Evolutionary conservation across 2,113 vertebrate species (phyloP).

Genomic region (Promerops cafer): DNA sequence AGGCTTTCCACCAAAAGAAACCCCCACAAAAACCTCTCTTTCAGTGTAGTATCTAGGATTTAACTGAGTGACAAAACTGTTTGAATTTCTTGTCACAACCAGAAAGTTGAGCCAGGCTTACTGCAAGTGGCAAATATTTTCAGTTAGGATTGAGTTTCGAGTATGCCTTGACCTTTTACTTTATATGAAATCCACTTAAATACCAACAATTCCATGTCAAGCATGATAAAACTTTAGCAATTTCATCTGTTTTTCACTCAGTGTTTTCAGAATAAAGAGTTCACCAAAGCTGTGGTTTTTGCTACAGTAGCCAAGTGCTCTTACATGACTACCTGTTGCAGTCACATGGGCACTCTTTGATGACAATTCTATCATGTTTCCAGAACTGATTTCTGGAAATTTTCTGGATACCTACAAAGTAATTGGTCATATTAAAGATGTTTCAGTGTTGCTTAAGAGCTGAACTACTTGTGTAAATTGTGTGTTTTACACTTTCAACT

Average conservation of each 20-base stretch:
- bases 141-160: background rate
- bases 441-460: background rate
- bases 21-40: background rate
- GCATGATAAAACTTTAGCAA: background rate
- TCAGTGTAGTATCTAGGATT: background rate
- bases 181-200: background rate
- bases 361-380: background rate
- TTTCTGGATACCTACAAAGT: background rate
- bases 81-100: background rate
- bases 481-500: background rate
- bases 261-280: background rate
- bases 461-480: background rate
- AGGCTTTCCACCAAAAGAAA: background rate
- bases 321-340: background rate
- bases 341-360: background rate
- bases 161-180: background rate
- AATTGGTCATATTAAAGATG: background rate
- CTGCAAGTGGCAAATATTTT: background rate
- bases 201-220: background rate
- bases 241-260: background rate
- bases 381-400: background rate
- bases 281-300: background rate
- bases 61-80: background rate
- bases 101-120: background rate
- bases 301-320: background rate